A percentile compares a stretch with the other conserved stretches of the same genome.
Conservation (phyloP, 2,888 invertebrate species). For the Steinernema carpocapsae region DNA sequence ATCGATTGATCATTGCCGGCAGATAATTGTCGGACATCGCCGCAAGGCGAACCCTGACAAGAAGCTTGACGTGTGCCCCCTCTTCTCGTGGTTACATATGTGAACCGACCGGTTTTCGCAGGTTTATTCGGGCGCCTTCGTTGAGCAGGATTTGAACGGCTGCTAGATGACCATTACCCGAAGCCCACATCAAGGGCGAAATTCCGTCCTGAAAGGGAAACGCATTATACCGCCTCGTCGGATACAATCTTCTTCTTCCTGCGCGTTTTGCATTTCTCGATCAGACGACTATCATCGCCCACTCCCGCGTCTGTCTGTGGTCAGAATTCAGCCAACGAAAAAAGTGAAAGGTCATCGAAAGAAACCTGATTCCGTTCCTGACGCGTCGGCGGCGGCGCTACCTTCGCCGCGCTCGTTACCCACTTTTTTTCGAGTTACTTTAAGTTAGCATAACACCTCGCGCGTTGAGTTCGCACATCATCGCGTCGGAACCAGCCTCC, state of each 20-base stretch:
- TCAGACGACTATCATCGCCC: slow-evolving; percentile 20
- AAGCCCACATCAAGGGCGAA: slow-evolving; percentile 40
- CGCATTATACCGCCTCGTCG: no score
- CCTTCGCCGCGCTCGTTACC: not conserved
- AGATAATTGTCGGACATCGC: slow-evolving; percentile 34
- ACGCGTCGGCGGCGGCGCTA: no score
- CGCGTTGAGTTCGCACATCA: no score
- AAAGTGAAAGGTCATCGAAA: slow-evolving; percentile 29
- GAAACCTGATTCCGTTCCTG: not conserved
- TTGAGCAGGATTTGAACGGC: slow-evolving; percentile 41
- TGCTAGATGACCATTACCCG: slow-evolving; percentile 37
- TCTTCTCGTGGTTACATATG: slow-evolving; percentile 24
- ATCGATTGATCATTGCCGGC: slow-evolving; percentile 28
- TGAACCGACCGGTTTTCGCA: slow-evolving; percentile 38
- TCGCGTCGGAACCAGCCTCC: slow-evolving; percentile 22
- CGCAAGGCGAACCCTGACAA: slow-evolving; percentile 28
- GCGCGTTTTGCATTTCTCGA: slow-evolving; percentile 13
- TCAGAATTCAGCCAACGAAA: slow-evolving; percentile 11
- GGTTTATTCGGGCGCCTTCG: slow-evolving; percentile 42
- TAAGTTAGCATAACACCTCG: not conserved
- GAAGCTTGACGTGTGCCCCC: slow-evolving; percentile 23
- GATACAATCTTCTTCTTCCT: no score
- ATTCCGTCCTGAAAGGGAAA: slow-evolving; percentile 40
- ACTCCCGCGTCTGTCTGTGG: not conserved
- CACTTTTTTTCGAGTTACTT: not conserved